Evolutionary conservation across 2,888 invertebrate genomes (phyloP), one percentile per base, ranked within the genome.

Genomic region (Tiphia femorata): DNA sequence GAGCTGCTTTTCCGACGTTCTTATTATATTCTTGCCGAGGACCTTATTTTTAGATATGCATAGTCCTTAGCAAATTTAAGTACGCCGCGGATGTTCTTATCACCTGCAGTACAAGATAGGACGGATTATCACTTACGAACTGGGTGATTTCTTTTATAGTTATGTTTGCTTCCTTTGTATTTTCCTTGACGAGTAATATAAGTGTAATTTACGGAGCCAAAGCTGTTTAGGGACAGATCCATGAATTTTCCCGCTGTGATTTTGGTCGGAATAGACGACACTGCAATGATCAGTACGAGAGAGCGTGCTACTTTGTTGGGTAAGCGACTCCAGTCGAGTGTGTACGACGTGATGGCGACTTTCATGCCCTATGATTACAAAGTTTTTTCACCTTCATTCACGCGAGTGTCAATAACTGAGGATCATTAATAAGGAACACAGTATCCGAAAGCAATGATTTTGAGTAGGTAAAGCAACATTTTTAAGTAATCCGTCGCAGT

Each of bases 161-260:
- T 4, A 25, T 8, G 25, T 25, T 25, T 25, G 25, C 25, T 25
- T 25, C 25, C 6, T 25, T 25, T 8, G 5, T 25, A 6, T 25
- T 8, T 8, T 6, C 5, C 5, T 8, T 25, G 8, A 25, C 8
- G 8, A 5, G 25, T 6, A 25, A 8, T 6, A 43, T 20, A 17
- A 25, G 42, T 50, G 41, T 16, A 33, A 73, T 72, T 61, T 62
- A 75, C 76, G 8, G 63, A 62, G 21, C 62, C 58, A 54, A 76
- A 76, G 44, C n/a, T n/a, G n/a, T n/a, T n/a, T n/a, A n/a, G n/a
- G n/a, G n/a, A n/a, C n/a, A n/a, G n/a, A n/a, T 72, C 61, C 8
- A 70, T 60, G 54, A 77, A 63, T 63, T 72, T 75, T 21, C 73
- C 47, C 0, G 65, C 58, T 0, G 68, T 67, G 6, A 77, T 70